Base-by-base conservation (phyloP, 1,140 invertebrate species). In the Coelopa frigida region DNA sequence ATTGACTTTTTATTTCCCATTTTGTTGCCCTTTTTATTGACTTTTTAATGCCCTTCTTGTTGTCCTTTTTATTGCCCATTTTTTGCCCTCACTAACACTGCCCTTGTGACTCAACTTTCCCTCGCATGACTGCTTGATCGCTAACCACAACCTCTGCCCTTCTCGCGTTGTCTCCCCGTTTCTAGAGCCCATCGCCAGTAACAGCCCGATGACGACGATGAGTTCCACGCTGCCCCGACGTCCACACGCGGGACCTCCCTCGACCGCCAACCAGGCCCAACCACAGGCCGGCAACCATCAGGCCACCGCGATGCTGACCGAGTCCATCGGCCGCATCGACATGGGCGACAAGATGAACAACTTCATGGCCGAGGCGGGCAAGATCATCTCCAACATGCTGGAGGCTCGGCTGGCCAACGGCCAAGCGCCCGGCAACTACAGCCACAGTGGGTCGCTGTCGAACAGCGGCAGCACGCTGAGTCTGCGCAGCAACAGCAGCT, bases 371-470 rank as follows among this genome's bases (percentile, higher is more conserved):
- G 61, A 68, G 20, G 61, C 65, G 0, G 57, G 64, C 12, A 68
- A 68, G 39, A 64, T 68, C 20, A 65, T 68, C 10, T 60, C 61
- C 20, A 63, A 57, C 27, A 68, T 68, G 65, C 29, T 68, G 31
- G 65, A 68, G 46, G 54, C 60, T 0, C 57, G 65, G 2, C 26
- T 68, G 33, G 52, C 57, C 8, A 48, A 46, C n/a, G 47, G 40
- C 35, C 8, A 11, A 15, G 26, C 29, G 8, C 56, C 48, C 42
- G 48, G 46, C 26, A 29, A 24, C n/a, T n/a, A 12, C 5, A 23
- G 29, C 5, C 31, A 31, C 8, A 20, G 24, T 36, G 51, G 31
- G 32, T 49, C 45, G 5, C 50, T 56, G 11, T 53, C 59, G 1
- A 53, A 59, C 20, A 54, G 57, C 0, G 54, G 59, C n/a, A 66